phyloP scores from a whole-genome alignment of 2,888 invertebrate genomes.

The Agriopis leucophaearia region DNA sequence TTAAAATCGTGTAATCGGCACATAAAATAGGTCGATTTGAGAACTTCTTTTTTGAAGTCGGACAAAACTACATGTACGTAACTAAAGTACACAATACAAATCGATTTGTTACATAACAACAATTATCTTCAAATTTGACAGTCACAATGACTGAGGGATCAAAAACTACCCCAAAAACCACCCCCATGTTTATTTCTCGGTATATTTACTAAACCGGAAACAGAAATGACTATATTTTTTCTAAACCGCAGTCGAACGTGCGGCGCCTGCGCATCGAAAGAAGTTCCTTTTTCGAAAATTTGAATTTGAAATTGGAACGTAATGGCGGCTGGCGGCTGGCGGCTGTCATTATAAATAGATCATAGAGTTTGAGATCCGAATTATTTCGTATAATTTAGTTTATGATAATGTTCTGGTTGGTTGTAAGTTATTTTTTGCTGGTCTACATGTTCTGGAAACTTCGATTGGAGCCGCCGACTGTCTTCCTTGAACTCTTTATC shows the following conservation, averaged over 20 bases:
- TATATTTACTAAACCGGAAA: slow-evolving; percentile 57
- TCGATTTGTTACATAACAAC: slow-evolving; percentile 52
- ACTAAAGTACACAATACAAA: slow-evolving; percentile 41
- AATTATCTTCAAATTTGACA: slow-evolving; percentile 45
- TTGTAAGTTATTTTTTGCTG: slow-evolving; percentile 48
- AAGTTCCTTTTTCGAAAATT: slow-evolving; percentile 54
- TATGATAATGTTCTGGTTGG: slow-evolving; percentile 59
- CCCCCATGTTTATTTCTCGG: slow-evolving; percentile 44
- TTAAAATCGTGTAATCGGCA: too few species aligned
- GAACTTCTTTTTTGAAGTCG: too few species aligned
- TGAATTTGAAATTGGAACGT: slow-evolving; percentile 67
- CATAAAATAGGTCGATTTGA: too few species aligned
- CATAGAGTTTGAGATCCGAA: slow-evolving; percentile 56
- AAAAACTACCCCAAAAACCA: slow-evolving; percentile 49
- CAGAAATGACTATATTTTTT: slow-evolving; percentile 63
- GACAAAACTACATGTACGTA: slow-evolving; percentile 34
- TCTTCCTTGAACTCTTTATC: slow-evolving; percentile 10
- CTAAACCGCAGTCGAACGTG: slow-evolving; percentile 55
- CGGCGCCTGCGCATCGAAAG: slow-evolving; percentile 55
- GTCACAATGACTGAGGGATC: slow-evolving; percentile 41
- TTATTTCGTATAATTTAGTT: slow-evolving; percentile 62
- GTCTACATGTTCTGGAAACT: slow-evolving; percentile 1
- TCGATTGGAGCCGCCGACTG: not conserved
- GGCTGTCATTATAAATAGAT: slow-evolving; percentile 71
- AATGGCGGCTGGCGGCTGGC: slow-evolving; percentile 66